These are phyloP conservation scores for Protonemura montana DNA, from an alignment of 2,888 invertebrate species.

Conservation along the genomic window DNA sequence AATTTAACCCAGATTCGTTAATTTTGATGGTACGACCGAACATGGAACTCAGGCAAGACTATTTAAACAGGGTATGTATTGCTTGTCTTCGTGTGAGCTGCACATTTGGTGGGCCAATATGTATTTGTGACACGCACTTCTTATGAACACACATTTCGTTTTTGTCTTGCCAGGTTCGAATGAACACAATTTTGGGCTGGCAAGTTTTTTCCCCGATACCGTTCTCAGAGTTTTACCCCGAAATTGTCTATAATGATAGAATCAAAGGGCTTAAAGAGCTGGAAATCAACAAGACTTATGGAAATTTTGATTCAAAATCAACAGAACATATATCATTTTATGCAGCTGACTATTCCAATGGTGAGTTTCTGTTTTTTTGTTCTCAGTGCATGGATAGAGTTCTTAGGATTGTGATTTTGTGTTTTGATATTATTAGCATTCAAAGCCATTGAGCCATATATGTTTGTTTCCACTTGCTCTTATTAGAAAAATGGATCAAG, in stretches of 20 bases:
- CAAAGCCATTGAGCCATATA: no score
- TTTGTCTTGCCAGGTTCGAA: slow-evolving; percentile 75
- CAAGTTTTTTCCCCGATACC: slow-evolving; percentile 94
- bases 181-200: slow-evolving; percentile 90
- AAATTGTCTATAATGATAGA: slow-evolving; percentile 60
- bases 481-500: no score
- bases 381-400: not conserved
- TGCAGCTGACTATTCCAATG: slow-evolving; percentile 78
- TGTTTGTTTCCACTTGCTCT: no score
- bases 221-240: slow-evolving; percentile 87
- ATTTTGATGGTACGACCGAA: slow-evolving; percentile 73
- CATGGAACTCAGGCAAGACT: slow-evolving; percentile 79
- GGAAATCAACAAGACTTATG: slow-evolving; percentile 76
- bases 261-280: slow-evolving; percentile 61
- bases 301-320: slow-evolving; percentile 80
- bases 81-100: not conserved
- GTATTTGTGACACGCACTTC: not conserved
- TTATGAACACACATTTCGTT: slow-evolving; percentile 18
- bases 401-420: no score
- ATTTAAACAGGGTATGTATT: slow-evolving; percentile 80
- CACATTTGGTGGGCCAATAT: slow-evolving; percentile 24
- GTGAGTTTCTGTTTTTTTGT: slow-evolving; percentile 57
- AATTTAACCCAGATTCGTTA: slow-evolving; percentile 76
- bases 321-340: slow-evolving; percentile 82
- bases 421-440: no score